These are phyloP conservation scores for Disparrhopalites patrizii DNA, from an alignment of 2,888 invertebrate species.

Conservation along the genomic window DNA sequence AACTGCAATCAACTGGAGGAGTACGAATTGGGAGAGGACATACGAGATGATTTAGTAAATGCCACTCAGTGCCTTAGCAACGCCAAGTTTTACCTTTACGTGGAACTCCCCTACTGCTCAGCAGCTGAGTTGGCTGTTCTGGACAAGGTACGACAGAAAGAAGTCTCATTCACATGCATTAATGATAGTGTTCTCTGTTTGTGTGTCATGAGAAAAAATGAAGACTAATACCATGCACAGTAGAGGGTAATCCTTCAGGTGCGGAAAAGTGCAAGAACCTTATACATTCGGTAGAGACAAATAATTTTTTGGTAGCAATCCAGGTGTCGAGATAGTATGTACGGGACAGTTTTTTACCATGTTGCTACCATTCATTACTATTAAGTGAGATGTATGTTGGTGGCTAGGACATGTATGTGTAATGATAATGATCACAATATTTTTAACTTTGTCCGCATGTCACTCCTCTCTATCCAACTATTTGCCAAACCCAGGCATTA, in stretches of 20 bases:
- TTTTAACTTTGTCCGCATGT: neutral
- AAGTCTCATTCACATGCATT: no score
- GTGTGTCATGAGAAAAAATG: no score
- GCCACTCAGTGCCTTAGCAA: conserved; percentile 43
- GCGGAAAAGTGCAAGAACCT: neutral
- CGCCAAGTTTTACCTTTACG: conserved; percentile 42
- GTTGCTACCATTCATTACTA: no score
- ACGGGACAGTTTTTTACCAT: no score
- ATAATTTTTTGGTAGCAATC: no score
- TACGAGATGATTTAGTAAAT: conserved; percentile 43
- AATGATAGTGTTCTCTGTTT: no score
- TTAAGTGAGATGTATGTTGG: no score
- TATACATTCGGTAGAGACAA: no score
- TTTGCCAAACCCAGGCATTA: conserved; percentile 36
- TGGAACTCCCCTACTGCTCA: conserved; percentile 44
- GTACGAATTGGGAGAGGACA: conserved; percentile 44
- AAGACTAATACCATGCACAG: no score
- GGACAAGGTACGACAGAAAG: conserved; percentile 36
- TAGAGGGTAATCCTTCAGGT: neutral
- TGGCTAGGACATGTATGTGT: no score
- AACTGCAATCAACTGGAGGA: conserved; percentile 24
- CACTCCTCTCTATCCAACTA: neutral
- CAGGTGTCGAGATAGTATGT: no score
- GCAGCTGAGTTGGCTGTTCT: conserved; percentile 39
- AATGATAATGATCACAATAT: no score